A percentile compares a stretch with the other conserved stretches of the same genome.
phyloP scores from a whole-genome alignment of 2,113 vertebrate species.

The Ptychochromis oligacanthus region DNA sequence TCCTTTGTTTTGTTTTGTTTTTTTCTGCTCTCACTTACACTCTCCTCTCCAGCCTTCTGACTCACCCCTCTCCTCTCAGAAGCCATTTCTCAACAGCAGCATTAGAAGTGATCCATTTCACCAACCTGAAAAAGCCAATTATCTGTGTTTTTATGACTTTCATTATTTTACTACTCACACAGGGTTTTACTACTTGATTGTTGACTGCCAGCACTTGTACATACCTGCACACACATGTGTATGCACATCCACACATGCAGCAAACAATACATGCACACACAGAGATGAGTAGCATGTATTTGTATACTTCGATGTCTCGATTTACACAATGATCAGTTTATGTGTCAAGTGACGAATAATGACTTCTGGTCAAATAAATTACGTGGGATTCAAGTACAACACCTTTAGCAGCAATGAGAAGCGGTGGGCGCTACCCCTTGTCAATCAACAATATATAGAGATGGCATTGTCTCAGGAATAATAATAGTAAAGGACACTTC shows the following conservation, averaged over 20 bases:
- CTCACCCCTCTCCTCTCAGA: conserved; percentile 28
- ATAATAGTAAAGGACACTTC: conserved; percentile 50
- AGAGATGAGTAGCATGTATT: background rate
- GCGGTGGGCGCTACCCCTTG: conserved; percentile 34
- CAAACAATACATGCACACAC: conserved; percentile 17
- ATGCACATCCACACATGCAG: background rate
- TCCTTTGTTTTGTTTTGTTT: background rate
- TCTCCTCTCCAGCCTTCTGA: conserved; percentile 12
- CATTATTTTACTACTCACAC: conserved; percentile 67
- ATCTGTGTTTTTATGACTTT: conserved; percentile 73
- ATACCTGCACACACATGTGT: conserved; percentile 25
- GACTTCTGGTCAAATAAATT: conserved; percentile 39
- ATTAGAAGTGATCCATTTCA: conserved; percentile 67
- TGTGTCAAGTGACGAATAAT: conserved; percentile 41
- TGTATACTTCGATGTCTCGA: conserved; percentile 4
- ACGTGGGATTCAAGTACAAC: conserved; percentile 45
- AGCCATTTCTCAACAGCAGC: conserved; percentile 58
- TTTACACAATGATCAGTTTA: conserved; percentile 45
- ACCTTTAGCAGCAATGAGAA: conserved; percentile 42
- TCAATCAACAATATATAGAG: conserved; percentile 47
- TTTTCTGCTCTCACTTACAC: background rate
- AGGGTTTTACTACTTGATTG: conserved; percentile 50
- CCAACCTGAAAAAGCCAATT: conserved; percentile 72
- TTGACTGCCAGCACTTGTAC: conserved; percentile 29
- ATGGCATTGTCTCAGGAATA: conserved; percentile 44